Percentiles rank a stretch among this genome's conserved stretches.
Evolutionary conservation across 2,797 vertebrate genomes (phyloP).

Genomic region (Tenualosa thibaudeaui): DNA sequence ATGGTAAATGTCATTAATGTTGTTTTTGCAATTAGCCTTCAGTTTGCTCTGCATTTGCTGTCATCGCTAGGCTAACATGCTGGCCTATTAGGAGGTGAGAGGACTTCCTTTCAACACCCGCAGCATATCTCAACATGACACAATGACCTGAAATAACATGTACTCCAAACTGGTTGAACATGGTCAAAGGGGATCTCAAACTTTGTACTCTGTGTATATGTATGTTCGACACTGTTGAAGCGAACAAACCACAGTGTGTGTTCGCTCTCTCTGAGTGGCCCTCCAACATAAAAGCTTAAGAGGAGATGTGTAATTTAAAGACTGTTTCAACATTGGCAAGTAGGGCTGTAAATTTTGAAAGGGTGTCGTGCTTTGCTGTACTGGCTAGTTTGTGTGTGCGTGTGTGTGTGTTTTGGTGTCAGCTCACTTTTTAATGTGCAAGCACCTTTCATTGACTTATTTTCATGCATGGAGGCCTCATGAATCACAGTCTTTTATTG

Average conservation of each 20-base stretch:
- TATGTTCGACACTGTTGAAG: neutral
- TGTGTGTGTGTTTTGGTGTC: neutral
- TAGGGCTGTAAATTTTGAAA: constrained; percentile 2
- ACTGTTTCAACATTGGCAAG: neutral
- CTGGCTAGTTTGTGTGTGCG: neutral
- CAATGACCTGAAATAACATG: neutral
- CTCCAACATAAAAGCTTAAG: neutral
- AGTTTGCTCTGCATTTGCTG: neutral
- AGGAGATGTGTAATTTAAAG: neutral
- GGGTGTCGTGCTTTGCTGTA: neutral
- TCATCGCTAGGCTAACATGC: neutral
- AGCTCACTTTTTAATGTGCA: neutral
- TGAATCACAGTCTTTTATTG: neutral
- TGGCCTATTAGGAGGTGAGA: neutral
- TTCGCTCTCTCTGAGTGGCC: neutral
- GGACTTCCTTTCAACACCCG: neutral
- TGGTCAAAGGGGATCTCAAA: neutral
- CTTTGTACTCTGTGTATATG: neutral
- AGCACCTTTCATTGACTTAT: neutral
- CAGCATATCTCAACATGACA: neutral
- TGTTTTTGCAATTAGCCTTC: neutral
- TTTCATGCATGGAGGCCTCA: neutral
- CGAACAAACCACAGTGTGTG: neutral
- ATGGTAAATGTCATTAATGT: neutral
- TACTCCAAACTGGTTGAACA: neutral